Base-by-base conservation (phyloP, 1,140 invertebrate species). In the Battus philenor region DNA sequence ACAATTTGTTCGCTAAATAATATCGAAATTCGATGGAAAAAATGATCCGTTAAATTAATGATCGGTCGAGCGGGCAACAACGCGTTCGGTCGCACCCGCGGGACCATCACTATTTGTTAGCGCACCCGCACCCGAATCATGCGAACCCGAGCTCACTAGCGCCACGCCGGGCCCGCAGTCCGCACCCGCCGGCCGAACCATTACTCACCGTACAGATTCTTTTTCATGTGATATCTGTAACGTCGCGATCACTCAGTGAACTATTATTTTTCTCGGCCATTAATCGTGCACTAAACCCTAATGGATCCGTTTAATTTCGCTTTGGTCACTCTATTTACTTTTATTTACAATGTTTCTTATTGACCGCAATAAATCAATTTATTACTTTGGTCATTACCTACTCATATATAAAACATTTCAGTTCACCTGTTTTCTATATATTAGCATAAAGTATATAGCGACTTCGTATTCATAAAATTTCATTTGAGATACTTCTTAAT, bases 211-310 rank as follows among this genome's bases (percentile, higher is more conserved):
- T 63, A 54, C 47, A 54, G 59, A 72, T 73, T 72, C 66, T 75
- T 74, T 76, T 68, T 70, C 65, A 70, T 59, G 58, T 59, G 56
- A 54, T 71, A 77, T 73, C 68, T 62, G 56, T 60, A 59, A 62
- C 51, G 59, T 61, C 50, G 52, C 62, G 58, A 71, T 73, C 59
- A 63, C 22, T 72, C 59, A 66, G 58, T 47, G 54, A 56, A 52
- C 57, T 50, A 61, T 62, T 65, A 69, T 69, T 69, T 74, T 59
- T 62, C 54, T 41, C 38, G n/a, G 38, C 26, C 38, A 41, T 41
- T 29, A 41, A 41, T 41, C 38, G 38, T 17, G 15, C 10, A 41
- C 38, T 27, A 26, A 41, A 41, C 26, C 26, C 26, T 41, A 41
- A 41, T 41, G 38, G 38, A 41, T 29, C 29, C 38, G 38, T 41